Conservation (phyloP, 1,140 invertebrate species). For the Danaus melanippus region DNA sequence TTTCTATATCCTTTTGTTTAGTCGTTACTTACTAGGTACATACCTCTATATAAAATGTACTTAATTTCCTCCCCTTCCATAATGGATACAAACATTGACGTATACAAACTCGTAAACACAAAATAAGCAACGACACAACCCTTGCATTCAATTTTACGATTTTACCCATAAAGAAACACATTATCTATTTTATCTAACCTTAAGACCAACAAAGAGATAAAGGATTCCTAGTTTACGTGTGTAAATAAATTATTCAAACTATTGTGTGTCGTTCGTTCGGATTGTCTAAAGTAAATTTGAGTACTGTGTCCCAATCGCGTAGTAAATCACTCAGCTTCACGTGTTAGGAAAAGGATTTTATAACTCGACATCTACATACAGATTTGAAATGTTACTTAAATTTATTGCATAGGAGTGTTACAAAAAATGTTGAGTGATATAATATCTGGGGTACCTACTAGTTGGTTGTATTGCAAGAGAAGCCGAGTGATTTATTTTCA, state of each 20-base stretch:
- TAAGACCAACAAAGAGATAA: constrained; percentile 66
- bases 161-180: constrained; percentile 56
- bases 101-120: constrained; percentile 11
- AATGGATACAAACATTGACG: neutral
- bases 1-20: neutral
- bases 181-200: constrained; percentile 66
- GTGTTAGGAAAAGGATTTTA: constrained; percentile 46
- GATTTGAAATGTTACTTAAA: constrained; percentile 21
- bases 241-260: constrained; percentile 65
- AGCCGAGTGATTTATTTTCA: no score
- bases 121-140: constrained; percentile 34
- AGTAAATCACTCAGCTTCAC: constrained; percentile 56
- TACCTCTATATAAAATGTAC: no score
- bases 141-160: constrained; percentile 48
- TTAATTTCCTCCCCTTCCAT: neutral
- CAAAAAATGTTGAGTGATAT: no score
- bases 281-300: constrained; percentile 60
- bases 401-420: no score
- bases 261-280: constrained; percentile 41
- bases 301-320: constrained; percentile 39
- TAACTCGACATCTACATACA: constrained; percentile 36
- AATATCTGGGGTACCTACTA: no score
- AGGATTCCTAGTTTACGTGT: constrained; percentile 54
- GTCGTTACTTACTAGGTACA: no score
- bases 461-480: no score